Evolutionary conservation across 2,888 invertebrate species (phyloP), one percentile per base, ranked within the genome.

Genomic region (Aporophyla lueneburgensis): DNA sequence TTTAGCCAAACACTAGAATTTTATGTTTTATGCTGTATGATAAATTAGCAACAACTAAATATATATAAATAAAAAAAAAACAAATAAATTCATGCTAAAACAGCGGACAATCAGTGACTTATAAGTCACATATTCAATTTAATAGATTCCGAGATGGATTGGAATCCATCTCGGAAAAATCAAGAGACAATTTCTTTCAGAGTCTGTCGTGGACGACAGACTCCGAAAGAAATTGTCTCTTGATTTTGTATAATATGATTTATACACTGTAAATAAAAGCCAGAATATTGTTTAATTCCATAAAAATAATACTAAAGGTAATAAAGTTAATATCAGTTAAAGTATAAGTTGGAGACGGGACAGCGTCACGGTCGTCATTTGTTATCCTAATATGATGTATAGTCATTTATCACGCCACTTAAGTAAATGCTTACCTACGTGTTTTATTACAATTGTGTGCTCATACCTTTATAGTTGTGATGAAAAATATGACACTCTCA

Each of bases 341-440:
- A 59, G 33, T 81, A 77, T 77, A 71, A 70, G 71, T 72, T 58
- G 43, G 63, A 58, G 51, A 71, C 49, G 67, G 62, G 65, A 76
- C 73, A 71, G 62, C 51, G 58, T 80, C 74, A 74, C 71, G 24
- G 14, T 49, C 24, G 58, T 72, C 84, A 86, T 86, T 74, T 78
- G 62, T 86, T 74, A 78, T 71, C 66, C 33, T 76, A 72, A 83
- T 74, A 76, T 74, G 80, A 80, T 53, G 78, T 56, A 65, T 63
- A 59, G 74, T 80, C 71, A 85, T 85, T 78, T 72, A 86, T 85
- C 78, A 76, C 40, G 51, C 16, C 73, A 58, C 71, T 80, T 74
- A 73, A 72, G 70, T 76, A 76, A 80, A 86, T 83, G 43, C 76
- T 63, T 66, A 71, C 66, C 16, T 51, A 9, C 54, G 72, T 59